Evolutionary conservation across 2,797 vertebrate species (phyloP), one percentile per base, ranked within the genome.

Genomic region (Thalassophryne amazonica): DNA sequence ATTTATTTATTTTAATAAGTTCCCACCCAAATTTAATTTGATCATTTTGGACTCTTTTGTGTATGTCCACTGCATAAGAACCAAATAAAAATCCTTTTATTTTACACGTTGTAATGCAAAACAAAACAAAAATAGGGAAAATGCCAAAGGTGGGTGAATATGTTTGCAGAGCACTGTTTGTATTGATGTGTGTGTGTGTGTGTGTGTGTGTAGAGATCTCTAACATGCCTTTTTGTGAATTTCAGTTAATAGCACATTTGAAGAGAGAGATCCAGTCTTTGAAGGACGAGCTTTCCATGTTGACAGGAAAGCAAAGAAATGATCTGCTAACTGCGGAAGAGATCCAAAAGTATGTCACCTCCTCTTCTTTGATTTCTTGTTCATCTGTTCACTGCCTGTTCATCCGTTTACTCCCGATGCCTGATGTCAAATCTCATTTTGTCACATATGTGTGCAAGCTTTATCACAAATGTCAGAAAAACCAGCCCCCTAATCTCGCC

Each of bases 191-290:
- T 20, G 7, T 15, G 4, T n/a, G 19, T 15, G 7, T 9, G 2
- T 37, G 12, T 40, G 19, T 21, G 4, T 43, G 8, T 30, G 13
- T 2, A 12, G 24, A 59, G 6, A 57, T 31, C 18, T 49, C 25
- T 63, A 15, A 54, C 17, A 7, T 3, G 54, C 36, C 10, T 37
- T 50, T 64, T 7, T 53, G 0, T 55, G 10, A 36, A 6, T 77
- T 77, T 42, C 66, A 99, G 97, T 24, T 95, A 57, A 95, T 97
- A 45, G 20, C 73, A 5, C 91, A 83, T 47, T 81, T 98, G 60
- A 93, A 91, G 71, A 94, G 87, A 53, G 94, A 98, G 73, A 81
- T 94, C 65, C 90, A 91, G 66, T 87, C 86, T 10, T 80, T 99
- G 73, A 97, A 90, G 69, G 90, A 94, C 49, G 94, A 98, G 66